phyloP scores from a whole-genome alignment of 2,113 vertebrate genomes.

The Lynx canadensis region DNA sequence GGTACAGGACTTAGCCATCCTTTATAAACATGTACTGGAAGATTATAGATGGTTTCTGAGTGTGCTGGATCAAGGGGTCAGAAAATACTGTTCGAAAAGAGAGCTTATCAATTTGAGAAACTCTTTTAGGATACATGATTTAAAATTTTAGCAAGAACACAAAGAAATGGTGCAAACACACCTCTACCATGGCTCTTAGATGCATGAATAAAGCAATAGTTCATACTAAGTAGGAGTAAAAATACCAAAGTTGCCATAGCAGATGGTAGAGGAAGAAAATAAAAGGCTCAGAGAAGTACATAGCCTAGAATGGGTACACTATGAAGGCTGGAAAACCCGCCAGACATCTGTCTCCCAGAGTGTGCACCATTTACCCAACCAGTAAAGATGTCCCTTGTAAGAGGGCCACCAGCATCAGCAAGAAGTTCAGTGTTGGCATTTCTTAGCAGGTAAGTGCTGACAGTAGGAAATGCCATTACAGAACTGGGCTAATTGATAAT shows the following conservation, averaged over 20 bases:
- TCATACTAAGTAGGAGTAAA: neutral
- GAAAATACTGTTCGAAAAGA: neutral
- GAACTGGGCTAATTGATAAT: neutral
- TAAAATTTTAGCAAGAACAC: conserved; percentile 13
- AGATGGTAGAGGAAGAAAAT: neutral
- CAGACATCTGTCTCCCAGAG: neutral
- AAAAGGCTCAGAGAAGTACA: neutral
- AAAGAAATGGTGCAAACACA: neutral
- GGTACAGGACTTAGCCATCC: neutral
- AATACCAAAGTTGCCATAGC: neutral
- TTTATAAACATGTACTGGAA: neutral
- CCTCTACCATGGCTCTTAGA: neutral
- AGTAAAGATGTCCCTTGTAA: neutral
- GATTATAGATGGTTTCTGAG: neutral
- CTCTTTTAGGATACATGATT: neutral
- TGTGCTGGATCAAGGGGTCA: neutral
- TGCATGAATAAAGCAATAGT: neutral
- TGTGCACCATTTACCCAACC: neutral
- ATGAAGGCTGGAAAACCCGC: neutral
- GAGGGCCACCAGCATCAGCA: neutral
- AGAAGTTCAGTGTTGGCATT: neutral
- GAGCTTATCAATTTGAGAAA: neutral
- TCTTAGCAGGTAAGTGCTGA: neutral
- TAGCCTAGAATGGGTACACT: neutral
- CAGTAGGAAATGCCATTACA: neutral